Base-by-base conservation (phyloP, 2,113 vertebrate species). In the Bubalus kerabau region DNA sequence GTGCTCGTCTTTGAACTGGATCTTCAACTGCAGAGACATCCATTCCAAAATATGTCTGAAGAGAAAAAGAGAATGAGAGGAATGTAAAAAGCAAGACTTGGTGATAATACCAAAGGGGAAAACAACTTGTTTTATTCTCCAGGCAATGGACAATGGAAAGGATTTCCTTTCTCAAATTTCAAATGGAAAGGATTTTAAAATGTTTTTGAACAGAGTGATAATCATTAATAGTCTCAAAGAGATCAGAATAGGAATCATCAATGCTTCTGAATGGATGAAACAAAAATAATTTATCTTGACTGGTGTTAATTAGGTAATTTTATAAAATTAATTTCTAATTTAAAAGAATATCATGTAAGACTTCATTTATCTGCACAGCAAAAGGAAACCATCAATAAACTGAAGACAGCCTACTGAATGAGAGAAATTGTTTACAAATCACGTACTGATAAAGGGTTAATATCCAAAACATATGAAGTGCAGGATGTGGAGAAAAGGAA, bases 11-110 rank as follows among this genome's bases (percentile, higher is more conserved):
- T 99, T 99, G 99, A 83, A 99, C 99, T 1, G 99, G 99, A 98
- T 99, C 99, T 98, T 99, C 99, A 46, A 99, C 99, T 21, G 99
- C 99, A 48, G 99, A 99, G 43, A 99, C 99, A 81, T 99, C 99
- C 99, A 99, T 99, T 60, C 99, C 99, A 98, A 99, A 99, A 93
- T 99, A 99, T 0, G 99, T 99, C 99, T 99, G 98, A 4, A 97
- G 83, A 59, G 0, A 1, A 13, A 81, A 87, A 90, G 81, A 59
- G 78, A 57, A 76, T 12, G 84, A n/a, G 26, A 64, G 28, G 16
- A 26, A 50, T 46, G 6, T 43, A 40, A 46, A n/a, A 82, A 62
- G 52, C 7, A 76, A 71, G 50, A 88, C 43, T 43, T 9, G 40
- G 50, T 14, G 28, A 78, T 2, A 52, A 81, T 9, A 60, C 14